These are phyloP conservation scores for Apaloderma vittatum DNA, from an alignment of 2,113 vertebrate species.

Conservation along the genomic window DNA sequence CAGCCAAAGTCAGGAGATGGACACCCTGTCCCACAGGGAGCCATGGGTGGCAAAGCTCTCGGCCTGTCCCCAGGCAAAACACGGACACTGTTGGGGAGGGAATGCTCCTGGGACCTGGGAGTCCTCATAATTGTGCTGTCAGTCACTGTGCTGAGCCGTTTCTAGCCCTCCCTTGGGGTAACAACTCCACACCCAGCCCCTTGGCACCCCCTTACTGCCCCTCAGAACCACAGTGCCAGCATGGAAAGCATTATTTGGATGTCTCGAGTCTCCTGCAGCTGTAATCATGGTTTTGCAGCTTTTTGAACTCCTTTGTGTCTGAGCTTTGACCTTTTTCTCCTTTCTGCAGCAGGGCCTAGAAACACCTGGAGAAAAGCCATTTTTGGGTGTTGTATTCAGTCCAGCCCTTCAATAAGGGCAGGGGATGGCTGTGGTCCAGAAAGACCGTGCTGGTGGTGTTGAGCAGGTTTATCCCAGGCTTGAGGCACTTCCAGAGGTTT, in stretches of 20 bases:
- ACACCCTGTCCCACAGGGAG: background rate
- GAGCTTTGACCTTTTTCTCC: background rate
- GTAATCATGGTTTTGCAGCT: background rate
- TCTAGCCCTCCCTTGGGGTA: background rate
- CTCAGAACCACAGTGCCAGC: fast-evolving
- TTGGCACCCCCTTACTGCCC: fast-evolving
- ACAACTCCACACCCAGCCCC: background rate
- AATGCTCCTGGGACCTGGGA: background rate
- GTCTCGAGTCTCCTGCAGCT: background rate
- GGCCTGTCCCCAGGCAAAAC: background rate
- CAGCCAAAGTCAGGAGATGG: background rate
- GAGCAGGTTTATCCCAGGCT: background rate
- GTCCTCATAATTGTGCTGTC: background rate
- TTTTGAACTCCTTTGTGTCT: background rate
- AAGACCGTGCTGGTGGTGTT: background rate
- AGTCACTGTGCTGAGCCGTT: background rate
- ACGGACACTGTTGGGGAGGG: background rate
- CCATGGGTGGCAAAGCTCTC: background rate
- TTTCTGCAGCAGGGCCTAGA: background rate
- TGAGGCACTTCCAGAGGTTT: background rate
- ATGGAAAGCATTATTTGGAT: background rate
- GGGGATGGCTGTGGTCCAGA: background rate
- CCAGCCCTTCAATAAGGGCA: background rate
- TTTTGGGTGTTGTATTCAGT: background rate
- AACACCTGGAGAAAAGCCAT: background rate